phyloP scores from a whole-genome alignment of 2,888 invertebrate species.

The Sympetrum striolatum region DNA sequence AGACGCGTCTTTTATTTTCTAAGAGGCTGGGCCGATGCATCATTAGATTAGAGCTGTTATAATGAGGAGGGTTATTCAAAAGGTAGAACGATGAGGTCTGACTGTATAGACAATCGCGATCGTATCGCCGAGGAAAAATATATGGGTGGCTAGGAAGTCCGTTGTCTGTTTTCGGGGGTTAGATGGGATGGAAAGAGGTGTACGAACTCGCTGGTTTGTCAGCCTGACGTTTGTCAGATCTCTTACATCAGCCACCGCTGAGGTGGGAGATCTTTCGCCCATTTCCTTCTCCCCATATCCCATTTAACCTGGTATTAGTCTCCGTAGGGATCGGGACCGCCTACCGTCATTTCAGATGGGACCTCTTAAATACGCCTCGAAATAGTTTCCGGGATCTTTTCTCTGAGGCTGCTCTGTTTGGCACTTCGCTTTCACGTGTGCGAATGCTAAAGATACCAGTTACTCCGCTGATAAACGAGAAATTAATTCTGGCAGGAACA shows the following conservation, averaged over 20 bases:
- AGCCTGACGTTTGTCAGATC: conserved; percentile 36
- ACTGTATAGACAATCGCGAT: not conserved
- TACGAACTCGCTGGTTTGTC: conserved; percentile 14
- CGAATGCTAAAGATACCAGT: too few species aligned
- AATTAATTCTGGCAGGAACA: too few species aligned
- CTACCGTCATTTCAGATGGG: not conserved
- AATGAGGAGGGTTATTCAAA: conserved; percentile 1
- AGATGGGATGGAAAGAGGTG: not conserved
- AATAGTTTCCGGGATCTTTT: not conserved
- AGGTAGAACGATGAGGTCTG: not conserved
- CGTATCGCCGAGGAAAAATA: not conserved
- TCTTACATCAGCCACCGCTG: not conserved
- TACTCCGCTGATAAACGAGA: too few species aligned
- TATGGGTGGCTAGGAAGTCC: not conserved
- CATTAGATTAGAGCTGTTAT: conserved; percentile 34
- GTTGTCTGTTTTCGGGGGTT: not conserved
- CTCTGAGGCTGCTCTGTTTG: not conserved
- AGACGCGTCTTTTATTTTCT: not conserved
- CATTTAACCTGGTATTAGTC: conserved; percentile 19
- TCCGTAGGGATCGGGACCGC: not conserved
- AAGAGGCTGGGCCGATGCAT: not conserved
- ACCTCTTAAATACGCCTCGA: not conserved
- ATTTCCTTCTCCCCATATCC: not conserved
- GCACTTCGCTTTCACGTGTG: too few species aligned
- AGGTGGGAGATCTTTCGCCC: not conserved